A percentile compares a stretch with the other conserved stretches of the same genome.
Conservation (phyloP, 2,888 invertebrate species). For the Anodontia alba region DNA sequence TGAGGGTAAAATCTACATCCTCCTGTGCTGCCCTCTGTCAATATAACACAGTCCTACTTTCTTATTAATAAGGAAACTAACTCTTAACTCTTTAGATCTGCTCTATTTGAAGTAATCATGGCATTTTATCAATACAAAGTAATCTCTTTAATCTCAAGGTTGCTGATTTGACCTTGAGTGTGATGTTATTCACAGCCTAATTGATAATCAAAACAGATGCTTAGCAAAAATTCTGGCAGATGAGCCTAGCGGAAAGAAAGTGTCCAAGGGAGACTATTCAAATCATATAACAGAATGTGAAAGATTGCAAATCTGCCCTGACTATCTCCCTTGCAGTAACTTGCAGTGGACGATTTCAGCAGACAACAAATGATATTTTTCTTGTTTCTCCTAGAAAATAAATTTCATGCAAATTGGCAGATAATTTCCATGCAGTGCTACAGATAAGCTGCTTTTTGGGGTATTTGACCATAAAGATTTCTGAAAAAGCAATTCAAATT, state of each 20-base stretch:
- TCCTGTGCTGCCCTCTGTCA: constrained; percentile 46
- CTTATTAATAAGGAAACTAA: constrained; percentile 30
- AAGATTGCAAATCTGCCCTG: no score
- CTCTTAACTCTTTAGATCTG: not conserved
- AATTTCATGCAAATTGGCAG: no score
- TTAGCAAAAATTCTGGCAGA: not conserved
- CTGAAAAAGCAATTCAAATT: no score
- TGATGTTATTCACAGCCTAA: not conserved
- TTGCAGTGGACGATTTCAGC: no score
- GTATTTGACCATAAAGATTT: no score
- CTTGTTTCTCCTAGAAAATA: no score
- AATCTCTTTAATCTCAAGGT: not conserved
- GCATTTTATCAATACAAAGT: not conserved
- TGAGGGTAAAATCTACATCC: constrained; percentile 35
- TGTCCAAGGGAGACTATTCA: not conserved
- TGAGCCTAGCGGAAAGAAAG: not conserved
- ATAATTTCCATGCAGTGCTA: no score
- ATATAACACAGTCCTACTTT: not conserved
- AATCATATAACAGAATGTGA: not conserved
- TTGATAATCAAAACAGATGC: constrained; percentile 17
- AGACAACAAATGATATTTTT: no score
- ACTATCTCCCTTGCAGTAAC: no score
- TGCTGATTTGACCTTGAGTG: constrained; percentile 3
- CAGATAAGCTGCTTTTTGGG: no score
- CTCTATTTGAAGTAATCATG: not conserved